phyloP scores from a whole-genome alignment of 2,113 vertebrate species.

The Heloderma charlesbogerti region DNA sequence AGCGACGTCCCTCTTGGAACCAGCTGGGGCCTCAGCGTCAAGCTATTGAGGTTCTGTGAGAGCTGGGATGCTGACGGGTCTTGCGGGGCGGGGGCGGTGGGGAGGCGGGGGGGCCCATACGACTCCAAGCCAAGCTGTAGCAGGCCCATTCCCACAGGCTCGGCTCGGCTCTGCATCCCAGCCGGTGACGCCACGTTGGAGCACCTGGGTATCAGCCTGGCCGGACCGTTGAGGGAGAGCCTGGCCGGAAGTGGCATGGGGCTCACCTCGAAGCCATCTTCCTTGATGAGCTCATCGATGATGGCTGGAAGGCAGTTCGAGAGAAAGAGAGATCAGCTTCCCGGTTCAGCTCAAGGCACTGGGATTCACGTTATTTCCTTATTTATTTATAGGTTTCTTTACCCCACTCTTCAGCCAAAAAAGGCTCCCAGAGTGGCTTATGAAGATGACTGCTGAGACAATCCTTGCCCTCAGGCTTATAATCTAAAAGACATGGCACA shows the following conservation, averaged over 20 bases:
- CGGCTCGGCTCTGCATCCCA: background rate
- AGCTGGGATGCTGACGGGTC: background rate
- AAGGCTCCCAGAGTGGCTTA: too few species aligned
- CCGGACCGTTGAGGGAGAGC: background rate
- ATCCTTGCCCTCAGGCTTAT: too few species aligned
- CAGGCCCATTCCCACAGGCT: background rate
- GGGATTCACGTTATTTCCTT: background rate
- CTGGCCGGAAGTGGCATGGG: accelerated
- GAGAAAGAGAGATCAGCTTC: background rate
- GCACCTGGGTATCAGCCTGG: conserved; percentile 75
- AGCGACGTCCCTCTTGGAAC: conserved; percentile 35
- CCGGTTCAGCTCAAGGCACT: background rate
- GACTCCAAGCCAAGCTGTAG: accelerated
- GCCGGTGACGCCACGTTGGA: background rate
- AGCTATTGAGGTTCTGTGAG: conserved; percentile 27
- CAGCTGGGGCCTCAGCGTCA: conserved; percentile 50
- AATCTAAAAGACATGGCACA: too few species aligned
- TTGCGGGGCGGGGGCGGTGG: accelerated
- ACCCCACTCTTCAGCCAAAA: too few species aligned
- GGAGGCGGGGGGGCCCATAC: background rate
- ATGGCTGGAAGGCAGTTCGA: conserved; percentile 71
- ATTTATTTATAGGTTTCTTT: too few species aligned
- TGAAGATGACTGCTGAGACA: too few species aligned
- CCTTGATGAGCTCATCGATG: conserved; percentile 78
- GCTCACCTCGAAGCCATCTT: conserved; percentile 66